phyloP scores from a whole-genome alignment of 1,140 invertebrate species.

The Bombus cullumanus region DNA sequence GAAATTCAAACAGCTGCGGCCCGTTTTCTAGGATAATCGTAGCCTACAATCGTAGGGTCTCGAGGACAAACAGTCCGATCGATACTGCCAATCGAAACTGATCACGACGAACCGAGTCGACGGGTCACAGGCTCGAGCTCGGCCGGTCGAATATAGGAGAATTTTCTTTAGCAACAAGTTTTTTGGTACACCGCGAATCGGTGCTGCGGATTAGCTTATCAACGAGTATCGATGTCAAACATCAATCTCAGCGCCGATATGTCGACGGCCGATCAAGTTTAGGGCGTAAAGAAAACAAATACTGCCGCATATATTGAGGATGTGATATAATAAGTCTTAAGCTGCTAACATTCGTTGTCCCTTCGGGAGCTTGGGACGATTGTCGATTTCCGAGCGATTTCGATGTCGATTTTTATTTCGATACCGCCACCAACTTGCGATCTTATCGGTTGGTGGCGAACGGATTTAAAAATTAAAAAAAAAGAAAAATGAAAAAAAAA shows the following conservation, averaged over 20 bases:
- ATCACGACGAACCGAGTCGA: neutral
- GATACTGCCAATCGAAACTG: slow-evolving; percentile 30
- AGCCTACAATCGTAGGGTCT: slow-evolving; percentile 27
- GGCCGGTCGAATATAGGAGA: slow-evolving; percentile 18
- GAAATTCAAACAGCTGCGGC: slow-evolving; percentile 1
- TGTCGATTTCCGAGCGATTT: neutral
- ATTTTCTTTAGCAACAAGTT: slow-evolving; percentile 20
- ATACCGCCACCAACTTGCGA: slow-evolving; percentile 1
- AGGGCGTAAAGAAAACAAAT: slow-evolving; percentile 48
- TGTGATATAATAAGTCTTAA: slow-evolving; percentile 73
- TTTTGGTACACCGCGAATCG: neutral
- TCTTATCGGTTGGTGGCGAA: slow-evolving; percentile 4
- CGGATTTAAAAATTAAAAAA: neutral
- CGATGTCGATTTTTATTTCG: neutral
- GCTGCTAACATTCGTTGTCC: slow-evolving; percentile 27
- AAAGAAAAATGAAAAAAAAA: neutral
- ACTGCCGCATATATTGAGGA: slow-evolving; percentile 74
- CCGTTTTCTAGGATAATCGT: slow-evolving; percentile 30
- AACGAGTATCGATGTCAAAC: slow-evolving; percentile 30
- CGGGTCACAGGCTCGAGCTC: neutral
- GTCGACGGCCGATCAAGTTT: slow-evolving; percentile 10
- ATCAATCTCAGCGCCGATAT: slow-evolving; percentile 22
- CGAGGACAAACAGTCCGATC: slow-evolving; percentile 10
- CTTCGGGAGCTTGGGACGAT: neutral
- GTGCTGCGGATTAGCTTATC: neutral